A percentile compares a stretch with the other conserved stretches of the same genome.
Evolutionary conservation across 2,113 vertebrate species (phyloP).

Genomic region (Peromyscus polionotus): DNA sequence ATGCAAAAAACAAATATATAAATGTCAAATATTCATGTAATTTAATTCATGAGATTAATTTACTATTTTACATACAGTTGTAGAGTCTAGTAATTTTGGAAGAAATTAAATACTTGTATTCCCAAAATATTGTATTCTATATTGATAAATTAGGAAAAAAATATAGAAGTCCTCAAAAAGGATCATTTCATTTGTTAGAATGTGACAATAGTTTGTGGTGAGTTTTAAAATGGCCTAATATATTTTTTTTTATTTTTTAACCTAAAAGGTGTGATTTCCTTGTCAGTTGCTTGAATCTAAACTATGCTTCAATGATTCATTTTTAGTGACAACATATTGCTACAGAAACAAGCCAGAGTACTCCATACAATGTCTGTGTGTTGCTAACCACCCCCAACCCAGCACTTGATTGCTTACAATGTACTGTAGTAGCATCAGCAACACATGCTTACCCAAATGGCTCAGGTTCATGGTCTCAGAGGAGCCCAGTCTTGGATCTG

Average conservation of each 20-base stretch:
- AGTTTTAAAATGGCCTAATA: not conserved
- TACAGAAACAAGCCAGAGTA: not conserved
- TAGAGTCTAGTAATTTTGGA: too few relatives aligned
- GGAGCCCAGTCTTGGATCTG: not conserved
- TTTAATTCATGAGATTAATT: not conserved
- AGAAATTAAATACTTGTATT: not conserved
- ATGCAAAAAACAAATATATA: not conserved
- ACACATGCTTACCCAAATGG: too few relatives aligned
- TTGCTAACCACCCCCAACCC: not conserved
- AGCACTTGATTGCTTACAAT: not conserved
- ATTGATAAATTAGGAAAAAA: not conserved
- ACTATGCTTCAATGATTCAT: not conserved
- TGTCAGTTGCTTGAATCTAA: not conserved
- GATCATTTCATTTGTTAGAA: not conserved
- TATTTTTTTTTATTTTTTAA: not conserved
- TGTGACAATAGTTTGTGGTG: not conserved
- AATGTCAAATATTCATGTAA: not conserved
- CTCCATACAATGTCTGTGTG: not conserved
- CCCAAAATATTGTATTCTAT: not conserved
- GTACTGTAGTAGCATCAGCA: not conserved
- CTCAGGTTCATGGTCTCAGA: not conserved
- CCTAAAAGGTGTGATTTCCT: not conserved
- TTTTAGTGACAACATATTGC: not conserved
- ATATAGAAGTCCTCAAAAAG: not conserved
- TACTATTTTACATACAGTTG: not conserved